Conservation (phyloP, 2,113 vertebrate species). For the Psittacus erithacus region DNA sequence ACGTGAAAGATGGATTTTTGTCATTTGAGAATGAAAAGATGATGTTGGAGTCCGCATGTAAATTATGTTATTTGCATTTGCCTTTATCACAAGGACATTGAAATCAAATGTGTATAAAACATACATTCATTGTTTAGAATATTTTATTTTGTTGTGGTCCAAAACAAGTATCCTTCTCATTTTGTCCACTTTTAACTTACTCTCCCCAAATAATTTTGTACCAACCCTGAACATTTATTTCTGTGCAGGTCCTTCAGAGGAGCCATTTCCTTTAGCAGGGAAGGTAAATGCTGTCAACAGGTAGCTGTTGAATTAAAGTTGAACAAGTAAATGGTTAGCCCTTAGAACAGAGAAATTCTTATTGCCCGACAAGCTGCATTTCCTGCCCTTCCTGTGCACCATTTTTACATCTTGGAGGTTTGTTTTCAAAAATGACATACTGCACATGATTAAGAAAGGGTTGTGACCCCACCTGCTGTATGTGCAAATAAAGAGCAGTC, state of each 20-base stretch:
- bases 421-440: accelerated
- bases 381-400: not conserved
- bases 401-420: not conserved
- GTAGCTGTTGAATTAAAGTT: not conserved
- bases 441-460: accelerated
- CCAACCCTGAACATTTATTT: not conserved
- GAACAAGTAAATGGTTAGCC: not conserved
- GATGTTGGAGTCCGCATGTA: not conserved
- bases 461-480: not conserved
- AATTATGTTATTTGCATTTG: slow-evolving; percentile 3
- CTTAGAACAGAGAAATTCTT: not conserved
- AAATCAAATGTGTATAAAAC: not conserved
- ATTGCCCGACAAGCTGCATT: not conserved
- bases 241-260: not conserved
- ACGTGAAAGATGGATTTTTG: not conserved
- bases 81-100: not conserved
- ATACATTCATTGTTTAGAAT: not conserved
- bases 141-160: not conserved
- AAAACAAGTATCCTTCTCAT: not conserved
- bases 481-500: not conserved
- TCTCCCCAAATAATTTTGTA: not conserved
- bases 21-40: not conserved
- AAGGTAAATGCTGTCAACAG: not conserved
- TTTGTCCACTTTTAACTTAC: not conserved
- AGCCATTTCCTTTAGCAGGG: not conserved